Percentiles rank a stretch among this genome's conserved stretches.
phyloP scores from a whole-genome alignment of 1,140 invertebrate species.

The Drosophila kanapiae region DNA sequence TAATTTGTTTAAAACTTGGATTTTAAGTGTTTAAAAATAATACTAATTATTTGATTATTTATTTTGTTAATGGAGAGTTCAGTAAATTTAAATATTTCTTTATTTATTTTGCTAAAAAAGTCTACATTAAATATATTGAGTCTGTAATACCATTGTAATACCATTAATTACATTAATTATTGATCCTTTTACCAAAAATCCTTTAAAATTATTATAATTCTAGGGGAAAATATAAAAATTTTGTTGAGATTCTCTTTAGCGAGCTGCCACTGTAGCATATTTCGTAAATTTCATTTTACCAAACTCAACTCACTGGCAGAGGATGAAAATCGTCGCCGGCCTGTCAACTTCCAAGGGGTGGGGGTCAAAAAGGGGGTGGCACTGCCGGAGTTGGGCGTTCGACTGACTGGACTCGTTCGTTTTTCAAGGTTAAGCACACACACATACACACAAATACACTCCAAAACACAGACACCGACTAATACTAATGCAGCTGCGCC shows the following conservation, averaged over 20 bases:
- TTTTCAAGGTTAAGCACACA: slow-evolving; percentile 80
- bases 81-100: too few relatives aligned
- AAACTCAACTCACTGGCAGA: slow-evolving; percentile 37
- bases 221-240: background rate
- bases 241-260: background rate
- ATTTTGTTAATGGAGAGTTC: too few relatives aligned
- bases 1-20: background rate
- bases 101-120: too few relatives aligned
- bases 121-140: too few relatives aligned
- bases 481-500: slow-evolving; percentile 39
- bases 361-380: slow-evolving; percentile 19
- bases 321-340: slow-evolving; percentile 77
- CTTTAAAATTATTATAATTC: background rate
- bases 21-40: too few relatives aligned
- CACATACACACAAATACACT: slow-evolving; percentile 19
- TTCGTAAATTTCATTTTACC: slow-evolving; percentile 81
- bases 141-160: too few relatives aligned
- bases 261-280: slow-evolving; percentile 40
- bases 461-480: slow-evolving; percentile 15
- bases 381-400: slow-evolving; percentile 30
- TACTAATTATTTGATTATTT: too few relatives aligned
- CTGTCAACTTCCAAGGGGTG: slow-evolving; percentile 42
- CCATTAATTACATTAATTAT: background rate
- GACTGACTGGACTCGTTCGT: slow-evolving; percentile 80
- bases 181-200: background rate